Conservation (phyloP, 2,888 invertebrate species). For the Argyresthia goedartella region DNA sequence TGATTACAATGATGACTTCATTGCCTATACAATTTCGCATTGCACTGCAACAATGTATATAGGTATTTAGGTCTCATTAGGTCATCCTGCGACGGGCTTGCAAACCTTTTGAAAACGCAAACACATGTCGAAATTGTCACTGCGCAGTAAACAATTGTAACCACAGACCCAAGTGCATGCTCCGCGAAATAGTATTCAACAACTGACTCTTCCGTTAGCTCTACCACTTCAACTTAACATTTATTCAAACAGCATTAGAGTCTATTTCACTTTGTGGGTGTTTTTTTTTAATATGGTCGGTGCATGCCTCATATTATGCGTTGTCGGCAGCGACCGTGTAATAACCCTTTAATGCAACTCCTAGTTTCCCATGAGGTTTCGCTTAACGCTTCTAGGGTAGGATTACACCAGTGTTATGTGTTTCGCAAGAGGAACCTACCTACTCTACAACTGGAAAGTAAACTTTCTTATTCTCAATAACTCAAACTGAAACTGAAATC, state of each 20-base stretch:
- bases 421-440: too few species aligned
- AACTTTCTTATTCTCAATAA: too few species aligned
- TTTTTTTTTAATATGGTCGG: too few species aligned
- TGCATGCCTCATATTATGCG: too few species aligned
- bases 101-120: background rate
- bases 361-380: background rate
- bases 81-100: slow-evolving; percentile 6
- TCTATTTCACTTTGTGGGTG: too few species aligned
- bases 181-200: background rate
- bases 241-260: too few species aligned
- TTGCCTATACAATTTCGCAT: background rate
- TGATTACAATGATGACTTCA: background rate
- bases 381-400: background rate
- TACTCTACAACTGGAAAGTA: too few species aligned
- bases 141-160: background rate
- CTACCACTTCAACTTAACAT: too few species aligned
- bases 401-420: too few species aligned
- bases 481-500: too few species aligned
- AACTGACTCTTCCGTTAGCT: background rate
- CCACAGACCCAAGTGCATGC: background rate
- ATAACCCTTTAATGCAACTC: slow-evolving; percentile 1
- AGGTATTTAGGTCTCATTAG: slow-evolving; percentile 10
- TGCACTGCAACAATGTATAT: slow-evolving; percentile 1
- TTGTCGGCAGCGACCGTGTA: background rate
- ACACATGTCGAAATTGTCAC: slow-evolving; percentile 2